Conservation (phyloP, 2,888 invertebrate genomes). For the Metacarcinus magister region DNA sequence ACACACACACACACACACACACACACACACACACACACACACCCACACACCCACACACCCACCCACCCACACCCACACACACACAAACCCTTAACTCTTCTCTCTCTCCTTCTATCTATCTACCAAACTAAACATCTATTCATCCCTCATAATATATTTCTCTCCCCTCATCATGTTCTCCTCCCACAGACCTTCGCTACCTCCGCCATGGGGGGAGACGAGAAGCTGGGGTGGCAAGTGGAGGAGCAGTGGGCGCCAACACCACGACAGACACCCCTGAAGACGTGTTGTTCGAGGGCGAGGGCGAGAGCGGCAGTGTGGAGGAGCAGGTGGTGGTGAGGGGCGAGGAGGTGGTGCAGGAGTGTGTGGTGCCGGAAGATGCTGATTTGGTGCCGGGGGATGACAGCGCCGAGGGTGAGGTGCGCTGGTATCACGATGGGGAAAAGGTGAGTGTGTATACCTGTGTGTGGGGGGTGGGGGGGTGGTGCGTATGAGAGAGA, state of each 20-base stretch:
- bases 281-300: conserved; percentile 74
- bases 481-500: not conserved
- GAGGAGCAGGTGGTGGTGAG: conserved; percentile 74
- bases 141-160: not conserved
- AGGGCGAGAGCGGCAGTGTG: conserved; percentile 56
- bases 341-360: conserved; percentile 76
- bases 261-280: conserved; percentile 55
- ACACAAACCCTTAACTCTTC: too few species aligned
- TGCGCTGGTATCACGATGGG: conserved; percentile 80
- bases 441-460: conserved; percentile 61
- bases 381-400: conserved; percentile 57
- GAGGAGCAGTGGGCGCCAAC: conserved; percentile 17
- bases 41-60: too few species aligned
- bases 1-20: too few species aligned
- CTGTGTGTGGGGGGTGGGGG: not conserved
- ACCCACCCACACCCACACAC: too few species aligned
- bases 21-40: too few species aligned
- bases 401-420: conserved; percentile 70
- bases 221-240: conserved; percentile 17
- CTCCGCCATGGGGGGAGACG: conserved; percentile 68
- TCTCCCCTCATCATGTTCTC: not conserved
- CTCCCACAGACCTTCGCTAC: conserved; percentile 66
- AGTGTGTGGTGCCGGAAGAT: conserved; percentile 74
- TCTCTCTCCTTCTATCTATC: too few species aligned
- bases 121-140: too few species aligned